A percentile compares a stretch with the other conserved stretches of the same genome.
Evolutionary conservation across 2,113 vertebrate genomes (phyloP).

Genomic region (Dolichallabes microphthalmus): DNA sequence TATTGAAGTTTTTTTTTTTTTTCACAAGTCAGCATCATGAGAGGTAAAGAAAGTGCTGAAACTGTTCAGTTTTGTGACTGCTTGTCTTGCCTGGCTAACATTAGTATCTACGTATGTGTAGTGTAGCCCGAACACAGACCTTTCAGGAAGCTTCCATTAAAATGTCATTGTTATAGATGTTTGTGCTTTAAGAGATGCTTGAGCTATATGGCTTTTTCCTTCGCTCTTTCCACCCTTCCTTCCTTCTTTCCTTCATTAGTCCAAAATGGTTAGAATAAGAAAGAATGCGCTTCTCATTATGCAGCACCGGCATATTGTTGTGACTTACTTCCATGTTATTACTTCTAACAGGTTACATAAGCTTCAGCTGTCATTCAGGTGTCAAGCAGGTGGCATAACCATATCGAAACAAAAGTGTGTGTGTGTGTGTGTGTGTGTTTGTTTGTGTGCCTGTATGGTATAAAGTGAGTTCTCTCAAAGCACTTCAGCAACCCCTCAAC

Average conservation of each 20-base stretch:
- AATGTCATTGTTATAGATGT: constrained; percentile 4
- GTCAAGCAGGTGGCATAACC: constrained; percentile 10
- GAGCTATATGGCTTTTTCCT: neutral
- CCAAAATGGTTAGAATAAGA: neutral
- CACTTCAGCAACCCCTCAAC: constrained; percentile 12
- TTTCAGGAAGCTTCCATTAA: constrained; percentile 2
- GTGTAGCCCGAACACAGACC: constrained; percentile 12
- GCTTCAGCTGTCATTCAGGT: constrained; percentile 3
- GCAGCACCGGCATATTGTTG: neutral
- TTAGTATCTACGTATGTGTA: constrained; percentile 62
- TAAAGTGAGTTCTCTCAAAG: neutral
- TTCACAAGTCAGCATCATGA: constrained; percentile 59
- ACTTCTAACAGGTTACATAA: neutral
- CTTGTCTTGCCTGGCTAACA: constrained; percentile 58
- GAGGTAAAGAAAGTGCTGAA: constrained; percentile 60
- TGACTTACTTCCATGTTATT: constrained; percentile 24
- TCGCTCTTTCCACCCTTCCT: neutral
- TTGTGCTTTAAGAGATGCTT: neutral
- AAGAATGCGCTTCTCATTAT: neutral
- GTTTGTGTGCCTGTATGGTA: neutral
- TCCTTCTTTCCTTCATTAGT: neutral
- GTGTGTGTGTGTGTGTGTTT: neutral
- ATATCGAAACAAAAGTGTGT: constrained; percentile 9
- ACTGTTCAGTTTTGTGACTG: constrained; percentile 50
- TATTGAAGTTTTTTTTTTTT: constrained; percentile 62